A percentile compares a stretch with the other conserved stretches of the same genome.
Evolutionary conservation across 2,113 vertebrate genomes (phyloP).

Genomic region (Accipiter cooperii): DNA sequence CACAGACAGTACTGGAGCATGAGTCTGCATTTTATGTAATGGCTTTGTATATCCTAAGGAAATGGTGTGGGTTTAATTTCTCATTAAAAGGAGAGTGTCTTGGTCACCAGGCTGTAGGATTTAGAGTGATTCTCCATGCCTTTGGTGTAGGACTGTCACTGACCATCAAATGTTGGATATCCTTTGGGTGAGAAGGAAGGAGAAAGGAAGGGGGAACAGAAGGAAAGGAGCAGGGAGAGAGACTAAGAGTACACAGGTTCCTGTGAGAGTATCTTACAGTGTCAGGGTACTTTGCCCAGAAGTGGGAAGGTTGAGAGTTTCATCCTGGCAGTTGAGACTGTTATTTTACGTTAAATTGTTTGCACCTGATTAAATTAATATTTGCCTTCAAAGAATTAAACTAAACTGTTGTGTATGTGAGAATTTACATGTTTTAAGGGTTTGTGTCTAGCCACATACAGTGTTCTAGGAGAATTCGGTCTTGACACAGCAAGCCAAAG

Average conservation of each 20-base stretch:
- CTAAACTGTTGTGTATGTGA: neutral
- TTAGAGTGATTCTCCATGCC: neutral
- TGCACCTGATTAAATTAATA: neutral
- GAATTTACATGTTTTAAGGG: neutral
- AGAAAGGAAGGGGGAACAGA: neutral
- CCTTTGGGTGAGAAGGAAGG: neutral
- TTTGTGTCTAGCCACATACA: neutral
- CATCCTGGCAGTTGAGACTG: neutral
- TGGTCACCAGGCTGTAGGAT: neutral
- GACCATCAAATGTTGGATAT: neutral
- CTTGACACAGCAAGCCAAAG: neutral
- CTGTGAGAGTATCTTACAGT: neutral
- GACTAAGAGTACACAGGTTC: neutral
- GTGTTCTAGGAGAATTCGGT: neutral
- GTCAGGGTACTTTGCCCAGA: neutral
- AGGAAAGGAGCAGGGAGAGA: neutral
- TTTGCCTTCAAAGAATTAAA: neutral
- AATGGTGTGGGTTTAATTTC: neutral
- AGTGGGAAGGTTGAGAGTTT: neutral
- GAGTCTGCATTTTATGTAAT: neutral
- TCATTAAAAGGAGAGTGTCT: neutral
- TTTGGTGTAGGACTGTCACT: neutral
- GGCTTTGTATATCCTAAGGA: neutral
- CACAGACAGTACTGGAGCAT: too few relatives aligned
- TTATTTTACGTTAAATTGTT: neutral